Conservation (phyloP, 2,888 invertebrate genomes). For the Caenorhabditis virilis region DNA sequence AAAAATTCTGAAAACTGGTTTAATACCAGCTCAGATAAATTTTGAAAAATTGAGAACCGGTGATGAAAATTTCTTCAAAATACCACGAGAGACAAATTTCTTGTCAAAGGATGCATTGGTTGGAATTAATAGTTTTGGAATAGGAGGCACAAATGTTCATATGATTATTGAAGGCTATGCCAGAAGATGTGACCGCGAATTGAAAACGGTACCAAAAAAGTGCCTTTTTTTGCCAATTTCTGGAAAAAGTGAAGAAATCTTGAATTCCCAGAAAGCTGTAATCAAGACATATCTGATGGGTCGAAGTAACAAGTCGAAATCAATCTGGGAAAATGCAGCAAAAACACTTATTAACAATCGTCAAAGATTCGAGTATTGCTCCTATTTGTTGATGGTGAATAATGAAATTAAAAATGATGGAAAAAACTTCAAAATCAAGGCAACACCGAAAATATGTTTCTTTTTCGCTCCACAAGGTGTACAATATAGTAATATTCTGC, state of each 20-base stretch:
- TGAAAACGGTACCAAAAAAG: not conserved
- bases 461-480: constrained; percentile 64
- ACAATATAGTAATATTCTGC: constrained; percentile 52
- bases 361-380: not conserved
- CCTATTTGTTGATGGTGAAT: not conserved
- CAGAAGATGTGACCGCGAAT: not conserved
- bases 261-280: not conserved
- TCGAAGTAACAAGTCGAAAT: not conserved
- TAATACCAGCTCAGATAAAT: constrained; percentile 58
- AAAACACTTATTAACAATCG: not conserved
- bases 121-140: constrained; percentile 60
- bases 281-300: not conserved
- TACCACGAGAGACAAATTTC: not conserved
- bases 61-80: constrained; percentile 15
- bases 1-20: constrained; percentile 52
- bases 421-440: not conserved
- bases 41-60: constrained; percentile 29
- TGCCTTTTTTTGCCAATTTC: constrained; percentile 42
- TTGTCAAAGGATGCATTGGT: constrained; percentile 13
- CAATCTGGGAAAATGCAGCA: not conserved
- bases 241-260: constrained; percentile 15
- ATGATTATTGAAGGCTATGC: constrained; percentile 38
- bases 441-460: constrained; percentile 40
- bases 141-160: constrained; percentile 66
- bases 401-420: not conserved